These are phyloP conservation scores for Pomacea canaliculata DNA, from an alignment of 2,888 invertebrate species.

Conservation along the genomic window DNA sequence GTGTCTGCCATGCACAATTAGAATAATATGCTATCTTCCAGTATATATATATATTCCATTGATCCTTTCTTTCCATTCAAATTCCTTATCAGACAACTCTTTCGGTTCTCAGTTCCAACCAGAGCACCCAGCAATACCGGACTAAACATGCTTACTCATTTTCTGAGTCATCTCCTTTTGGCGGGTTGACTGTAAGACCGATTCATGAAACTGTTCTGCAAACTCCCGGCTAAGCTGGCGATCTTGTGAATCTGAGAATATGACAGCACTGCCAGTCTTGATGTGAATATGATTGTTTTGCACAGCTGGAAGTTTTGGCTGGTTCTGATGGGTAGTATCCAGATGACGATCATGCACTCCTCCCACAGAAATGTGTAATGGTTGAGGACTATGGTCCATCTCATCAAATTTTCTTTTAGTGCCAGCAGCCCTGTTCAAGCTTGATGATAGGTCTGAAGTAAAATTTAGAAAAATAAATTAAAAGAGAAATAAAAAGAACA, in stretches of 20 bases:
- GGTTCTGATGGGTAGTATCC: constrained; percentile 11
- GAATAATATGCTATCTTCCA: no score
- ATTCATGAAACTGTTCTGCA: constrained; percentile 70
- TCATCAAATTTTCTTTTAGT: constrained; percentile 28
- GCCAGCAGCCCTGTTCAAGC: constrained; percentile 23
- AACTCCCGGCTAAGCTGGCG: constrained; percentile 59
- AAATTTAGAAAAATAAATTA: not conserved
- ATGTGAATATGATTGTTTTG: not conserved
- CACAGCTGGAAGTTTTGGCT: not conserved
- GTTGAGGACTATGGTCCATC: constrained; percentile 15
- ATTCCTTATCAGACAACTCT: no score
- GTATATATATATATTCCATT: no score
- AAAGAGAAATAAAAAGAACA: not conserved
- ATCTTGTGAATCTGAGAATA: constrained; percentile 34
- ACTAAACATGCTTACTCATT: not conserved
- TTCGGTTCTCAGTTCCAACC: no score
- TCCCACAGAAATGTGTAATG: constrained; percentile 30
- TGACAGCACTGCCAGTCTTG: constrained; percentile 22
- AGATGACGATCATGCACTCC: constrained; percentile 39
- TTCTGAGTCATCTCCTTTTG: constrained; percentile 51
- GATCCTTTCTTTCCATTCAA: no score
- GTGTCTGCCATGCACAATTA: no score
- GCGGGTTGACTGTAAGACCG: constrained; percentile 66
- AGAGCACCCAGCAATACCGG: no score
- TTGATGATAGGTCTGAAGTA: constrained; percentile 3